Base-by-base conservation (phyloP, 2,888 invertebrate genomes). In the Microctonus brassicae region DNA sequence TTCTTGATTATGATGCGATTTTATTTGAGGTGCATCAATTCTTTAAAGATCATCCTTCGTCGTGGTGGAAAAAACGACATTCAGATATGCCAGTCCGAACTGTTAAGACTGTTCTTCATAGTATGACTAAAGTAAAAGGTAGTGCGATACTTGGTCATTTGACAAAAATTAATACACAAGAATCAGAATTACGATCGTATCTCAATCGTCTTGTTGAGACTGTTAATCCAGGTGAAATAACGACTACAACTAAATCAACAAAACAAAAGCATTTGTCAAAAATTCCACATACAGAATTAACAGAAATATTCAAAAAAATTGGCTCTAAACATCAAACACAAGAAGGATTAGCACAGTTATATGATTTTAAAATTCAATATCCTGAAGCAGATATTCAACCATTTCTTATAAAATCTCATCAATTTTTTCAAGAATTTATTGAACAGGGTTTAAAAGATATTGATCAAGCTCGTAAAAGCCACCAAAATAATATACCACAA, bases 31-130 rank as follows among this genome's bases (percentile, higher is more conserved):
- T 96, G 73, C 96, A 98, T 83, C 89, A 93, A 76, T 98, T 98
- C 88, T 93, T 98, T 82, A 94, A 94, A 88, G 90, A 95, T 24
- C 95, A 94, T 84, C 98, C 98, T 1, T 93, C 94, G 73, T 89
- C 91, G 65, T 94, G 95, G 89, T 98, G 98, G 97, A 95, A 94
- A 86, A 92, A 92, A 80, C 92, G 94, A 78, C 91, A 93, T 0
- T 91, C 92, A 24, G 97, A 98, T 84, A 95, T 95, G n/a, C 97
- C 97, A 0, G 89, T 95, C 80, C 91, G 95, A 83, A 98, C 98
- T 13, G 93, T 98, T 62, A 98, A 98, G 89, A 98, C 98, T 0
- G 91, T 98, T 77, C 91, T 98, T 68, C 97, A 98, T 87, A 94
- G 96, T 67, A 92, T 97, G 90, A 95, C 95, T 70, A 95, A 96